Percentiles rank a stretch among this genome's conserved stretches.
phyloP scores from a whole-genome alignment of 1,140 invertebrate genomes.

The Metaphire vulgaris region DNA sequence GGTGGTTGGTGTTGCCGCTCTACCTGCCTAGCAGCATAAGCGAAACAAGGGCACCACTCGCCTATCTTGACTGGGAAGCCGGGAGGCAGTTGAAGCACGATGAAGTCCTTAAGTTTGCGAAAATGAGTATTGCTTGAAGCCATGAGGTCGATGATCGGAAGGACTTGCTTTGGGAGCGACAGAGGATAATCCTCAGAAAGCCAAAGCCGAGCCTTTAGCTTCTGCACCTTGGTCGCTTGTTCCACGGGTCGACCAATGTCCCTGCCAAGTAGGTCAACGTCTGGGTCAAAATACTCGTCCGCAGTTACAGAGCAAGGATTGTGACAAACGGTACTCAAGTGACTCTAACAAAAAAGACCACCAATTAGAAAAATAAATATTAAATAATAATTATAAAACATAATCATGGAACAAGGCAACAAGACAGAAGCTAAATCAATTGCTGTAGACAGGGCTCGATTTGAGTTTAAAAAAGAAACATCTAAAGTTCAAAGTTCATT shows the following conservation, averaged over 20 bases:
- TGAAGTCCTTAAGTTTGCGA: conserved; percentile 92
- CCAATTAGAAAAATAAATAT: no score
- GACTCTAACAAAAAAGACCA: background rate
- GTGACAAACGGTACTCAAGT: conserved; percentile 34
- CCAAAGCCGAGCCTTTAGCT: conserved; percentile 86
- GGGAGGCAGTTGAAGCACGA: conserved; percentile 90
- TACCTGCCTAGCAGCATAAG: no score
- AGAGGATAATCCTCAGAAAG: conserved; percentile 80
- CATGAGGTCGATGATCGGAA: conserved; percentile 96
- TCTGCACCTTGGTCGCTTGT: conserved; percentile 74
- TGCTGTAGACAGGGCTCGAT: no score
- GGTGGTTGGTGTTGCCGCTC: no score
- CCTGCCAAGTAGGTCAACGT: conserved; percentile 64
- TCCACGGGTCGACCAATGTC: conserved; percentile 89
- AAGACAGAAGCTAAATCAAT: no score
- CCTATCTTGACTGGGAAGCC: conserved; percentile 98
- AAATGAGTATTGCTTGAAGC: conserved; percentile 94
- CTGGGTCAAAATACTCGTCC: conserved; percentile 72
- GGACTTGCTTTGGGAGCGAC: conserved; percentile 72
- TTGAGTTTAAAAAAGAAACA: no score
- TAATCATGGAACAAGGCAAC: no score
- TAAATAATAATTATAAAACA: no score
- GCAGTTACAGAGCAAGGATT: conserved; percentile 72
- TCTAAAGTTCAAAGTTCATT: no score
- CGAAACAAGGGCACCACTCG: no score